Conservation (phyloP, 2,797 vertebrate species). For the Sebastes dallii region DNA sequence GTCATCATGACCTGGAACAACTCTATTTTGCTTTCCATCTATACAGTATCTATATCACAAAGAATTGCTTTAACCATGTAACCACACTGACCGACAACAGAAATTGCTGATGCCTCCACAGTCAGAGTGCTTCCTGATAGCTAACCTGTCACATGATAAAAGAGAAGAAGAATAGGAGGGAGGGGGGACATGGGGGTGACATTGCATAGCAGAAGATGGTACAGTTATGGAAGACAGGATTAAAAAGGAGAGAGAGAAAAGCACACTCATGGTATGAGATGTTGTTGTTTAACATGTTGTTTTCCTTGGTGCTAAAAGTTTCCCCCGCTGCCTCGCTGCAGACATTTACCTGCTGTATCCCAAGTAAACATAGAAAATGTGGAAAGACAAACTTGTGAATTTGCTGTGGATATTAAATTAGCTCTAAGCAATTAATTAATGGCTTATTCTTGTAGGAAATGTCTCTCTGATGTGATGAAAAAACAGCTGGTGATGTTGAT, state of each 20-base stretch:
- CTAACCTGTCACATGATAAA: not conserved
- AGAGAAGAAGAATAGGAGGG: not conserved
- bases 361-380: not conserved
- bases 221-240: not conserved
- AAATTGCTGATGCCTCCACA: not conserved
- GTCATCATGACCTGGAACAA: not conserved
- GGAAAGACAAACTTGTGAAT: not conserved
- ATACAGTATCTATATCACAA: not conserved
- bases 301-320: not conserved
- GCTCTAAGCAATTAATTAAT: conserved; percentile 1
- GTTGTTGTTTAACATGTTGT: not conserved
- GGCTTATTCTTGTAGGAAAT: not conserved
- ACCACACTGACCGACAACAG: not conserved
- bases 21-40: not conserved
- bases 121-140: not conserved
- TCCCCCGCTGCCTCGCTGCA: not conserved
- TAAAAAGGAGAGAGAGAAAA: not conserved
- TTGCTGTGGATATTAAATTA: not conserved
- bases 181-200: not conserved
- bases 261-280: not conserved
- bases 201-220: not conserved
- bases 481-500: conserved; percentile 15
- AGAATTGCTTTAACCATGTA: not conserved
- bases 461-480: not conserved
- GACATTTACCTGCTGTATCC: not conserved